These are phyloP conservation scores for Antennarius maculatus DNA, from an alignment of 2,797 vertebrate genomes.

Conservation along the genomic window DNA sequence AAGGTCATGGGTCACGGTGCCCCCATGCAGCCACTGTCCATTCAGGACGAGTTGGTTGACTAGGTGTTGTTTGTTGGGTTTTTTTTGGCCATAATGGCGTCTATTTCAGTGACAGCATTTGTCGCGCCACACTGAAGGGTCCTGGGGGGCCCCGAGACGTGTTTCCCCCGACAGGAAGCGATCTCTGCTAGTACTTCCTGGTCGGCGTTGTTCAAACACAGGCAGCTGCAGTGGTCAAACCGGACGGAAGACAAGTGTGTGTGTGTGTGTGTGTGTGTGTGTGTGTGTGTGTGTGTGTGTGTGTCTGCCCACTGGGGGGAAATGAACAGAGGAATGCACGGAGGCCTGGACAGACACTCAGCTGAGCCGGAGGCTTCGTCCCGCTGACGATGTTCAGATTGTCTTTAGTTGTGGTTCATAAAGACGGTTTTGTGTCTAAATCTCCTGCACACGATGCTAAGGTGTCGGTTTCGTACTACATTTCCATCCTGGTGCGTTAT, in stretches of 20 bases:
- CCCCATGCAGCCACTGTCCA: neutral
- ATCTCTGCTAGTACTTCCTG: constrained; percentile 61
- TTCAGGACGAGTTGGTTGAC: neutral
- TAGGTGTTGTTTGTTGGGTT: neutral
- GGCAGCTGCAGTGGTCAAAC: constrained; percentile 62
- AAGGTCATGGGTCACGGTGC: constrained; percentile 27
- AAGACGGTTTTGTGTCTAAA: too few species aligned
- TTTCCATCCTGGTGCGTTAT: too few species aligned
- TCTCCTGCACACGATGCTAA: too few species aligned
- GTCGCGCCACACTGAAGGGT: constrained; percentile 1
- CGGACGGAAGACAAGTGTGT: constrained; percentile 62
- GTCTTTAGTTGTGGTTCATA: too few species aligned
- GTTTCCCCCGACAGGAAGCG: constrained; percentile 44
- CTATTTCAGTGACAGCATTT: neutral
- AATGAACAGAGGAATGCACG: constrained; percentile 76
- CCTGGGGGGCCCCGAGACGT: constrained; percentile 2
- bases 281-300: constrained; percentile 20
- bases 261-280: too few species aligned
- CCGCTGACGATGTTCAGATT: constrained; percentile 50
- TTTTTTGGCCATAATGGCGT: neutral
- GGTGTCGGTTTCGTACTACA: too few species aligned
- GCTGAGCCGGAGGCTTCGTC: constrained; percentile 73
- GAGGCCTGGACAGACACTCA: constrained; percentile 65
- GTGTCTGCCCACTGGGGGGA: constrained; percentile 67
- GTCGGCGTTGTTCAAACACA: constrained; percentile 59